These are phyloP conservation scores for Hemicordylus capensis DNA, from an alignment of 2,113 vertebrate genomes.

Conservation along the genomic window DNA sequence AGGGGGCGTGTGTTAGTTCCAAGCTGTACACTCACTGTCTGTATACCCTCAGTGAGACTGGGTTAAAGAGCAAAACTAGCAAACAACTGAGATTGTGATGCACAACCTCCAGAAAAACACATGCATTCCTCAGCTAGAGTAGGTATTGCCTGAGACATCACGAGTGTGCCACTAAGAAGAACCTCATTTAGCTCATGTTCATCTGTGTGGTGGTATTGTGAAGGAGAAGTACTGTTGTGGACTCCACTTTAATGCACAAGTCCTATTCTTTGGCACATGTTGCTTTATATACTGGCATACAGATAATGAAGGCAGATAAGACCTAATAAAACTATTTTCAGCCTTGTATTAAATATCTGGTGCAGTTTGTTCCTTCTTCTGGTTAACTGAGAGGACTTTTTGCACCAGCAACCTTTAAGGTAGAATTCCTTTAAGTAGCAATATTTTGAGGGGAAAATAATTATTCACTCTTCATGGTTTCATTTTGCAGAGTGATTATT, in stretches of 20 bases:
- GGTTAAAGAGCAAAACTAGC: constrained; percentile 57
- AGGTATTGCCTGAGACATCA: constrained; percentile 40
- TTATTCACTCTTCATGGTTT: constrained; percentile 22
- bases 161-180: constrained; percentile 5
- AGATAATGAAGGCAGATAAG: neutral
- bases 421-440: neutral
- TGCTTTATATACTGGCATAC: neutral
- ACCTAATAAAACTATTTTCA: neutral
- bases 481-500: constrained; percentile 48
- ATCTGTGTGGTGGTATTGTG: neutral
- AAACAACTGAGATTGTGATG: constrained; percentile 45
- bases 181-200: neutral
- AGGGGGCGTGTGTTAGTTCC: constrained; percentile 90
- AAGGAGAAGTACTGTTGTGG: neutral
- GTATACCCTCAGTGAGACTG: constrained; percentile 76
- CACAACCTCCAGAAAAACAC: constrained; percentile 28
- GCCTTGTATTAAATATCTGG: neutral
- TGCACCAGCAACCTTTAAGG: neutral
- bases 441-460: constrained; percentile 45
- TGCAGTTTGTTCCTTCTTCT: neutral
- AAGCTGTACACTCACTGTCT: constrained; percentile 81
- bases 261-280: constrained; percentile 5
- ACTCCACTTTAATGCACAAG: neutral
- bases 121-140: constrained; percentile 49
- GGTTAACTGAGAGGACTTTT: neutral